phyloP scores from a whole-genome alignment of 2,797 vertebrate species.

The Neostethus bicornis region DNA sequence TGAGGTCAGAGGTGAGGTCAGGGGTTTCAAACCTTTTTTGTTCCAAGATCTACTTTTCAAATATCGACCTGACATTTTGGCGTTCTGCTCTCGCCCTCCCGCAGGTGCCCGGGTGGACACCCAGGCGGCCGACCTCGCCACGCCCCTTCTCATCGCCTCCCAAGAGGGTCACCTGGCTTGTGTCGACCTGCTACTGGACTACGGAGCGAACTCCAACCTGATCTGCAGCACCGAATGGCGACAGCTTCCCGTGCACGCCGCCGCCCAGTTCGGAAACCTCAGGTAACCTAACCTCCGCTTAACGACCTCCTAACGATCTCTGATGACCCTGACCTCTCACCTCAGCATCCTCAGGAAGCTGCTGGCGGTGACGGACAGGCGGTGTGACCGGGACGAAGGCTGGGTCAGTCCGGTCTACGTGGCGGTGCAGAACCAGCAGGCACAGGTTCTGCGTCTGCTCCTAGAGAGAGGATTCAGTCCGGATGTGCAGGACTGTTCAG shows the following conservation, averaged over 20 bases:
- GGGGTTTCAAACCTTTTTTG: too few species aligned
- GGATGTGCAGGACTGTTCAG: constrained; percentile 85
- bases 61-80: neutral
- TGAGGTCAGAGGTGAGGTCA: neutral
- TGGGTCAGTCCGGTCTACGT: constrained; percentile 92
- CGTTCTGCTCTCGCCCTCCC: constrained; percentile 11
- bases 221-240: constrained; percentile 88
- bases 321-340: neutral
- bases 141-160: constrained; percentile 91
- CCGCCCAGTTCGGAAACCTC: constrained; percentile 87
- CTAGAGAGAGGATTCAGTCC: constrained; percentile 86
- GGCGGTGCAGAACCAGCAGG: constrained; percentile 74
- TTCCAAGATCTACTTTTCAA: too few species aligned
- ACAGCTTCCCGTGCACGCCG: constrained; percentile 92
- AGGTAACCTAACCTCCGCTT: too few species aligned
- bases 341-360: constrained; percentile 84
- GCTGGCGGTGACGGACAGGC: constrained; percentile 81
- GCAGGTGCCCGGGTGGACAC: constrained; percentile 88
- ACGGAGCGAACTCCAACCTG: constrained; percentile 86
- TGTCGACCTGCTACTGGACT: constrained; percentile 83
- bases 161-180: constrained; percentile 90
- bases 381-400: constrained; percentile 77
- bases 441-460: constrained; percentile 70
- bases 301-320: too few species aligned
- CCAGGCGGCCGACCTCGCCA: constrained; percentile 89